phyloP scores from a whole-genome alignment of 2,113 vertebrate species.

The Sphaerodactylus townsendi region DNA sequence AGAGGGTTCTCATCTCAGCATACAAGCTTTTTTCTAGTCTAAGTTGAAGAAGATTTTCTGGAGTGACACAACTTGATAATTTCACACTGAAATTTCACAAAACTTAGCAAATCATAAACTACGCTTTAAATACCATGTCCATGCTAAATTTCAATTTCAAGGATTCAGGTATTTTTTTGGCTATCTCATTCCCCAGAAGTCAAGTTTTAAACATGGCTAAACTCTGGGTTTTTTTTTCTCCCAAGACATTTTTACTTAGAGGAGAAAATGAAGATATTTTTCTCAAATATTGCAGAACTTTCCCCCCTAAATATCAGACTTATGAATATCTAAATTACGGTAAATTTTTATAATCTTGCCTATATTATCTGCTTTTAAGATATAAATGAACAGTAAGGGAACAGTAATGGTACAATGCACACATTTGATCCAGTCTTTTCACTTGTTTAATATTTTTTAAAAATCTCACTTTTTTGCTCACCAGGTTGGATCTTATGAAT shows the following conservation, averaged over 20 bases:
- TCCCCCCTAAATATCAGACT: background rate
- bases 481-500: no score
- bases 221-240: background rate
- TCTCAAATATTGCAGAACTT: background rate
- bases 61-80: background rate
- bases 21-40: background rate
- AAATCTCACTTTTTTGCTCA: no score
- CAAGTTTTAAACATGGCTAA: background rate
- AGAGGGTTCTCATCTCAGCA: background rate
- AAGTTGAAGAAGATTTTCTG: background rate
- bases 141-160: background rate
- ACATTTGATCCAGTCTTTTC: background rate
- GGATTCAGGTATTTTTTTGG: slow-evolving; percentile 6
- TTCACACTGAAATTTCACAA: slow-evolving; percentile 22
- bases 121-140: background rate
- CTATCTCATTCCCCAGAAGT: background rate
- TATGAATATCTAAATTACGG: background rate
- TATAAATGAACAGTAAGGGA: background rate
- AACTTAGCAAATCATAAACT: background rate
- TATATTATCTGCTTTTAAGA: background rate
- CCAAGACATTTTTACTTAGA: background rate
- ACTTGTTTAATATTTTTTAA: no score
- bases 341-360: background rate
- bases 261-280: background rate
- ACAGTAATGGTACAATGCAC: no score